Base-by-base conservation (phyloP, 2,113 vertebrate species). In the Cryptoleucopteryx plumbea region DNA sequence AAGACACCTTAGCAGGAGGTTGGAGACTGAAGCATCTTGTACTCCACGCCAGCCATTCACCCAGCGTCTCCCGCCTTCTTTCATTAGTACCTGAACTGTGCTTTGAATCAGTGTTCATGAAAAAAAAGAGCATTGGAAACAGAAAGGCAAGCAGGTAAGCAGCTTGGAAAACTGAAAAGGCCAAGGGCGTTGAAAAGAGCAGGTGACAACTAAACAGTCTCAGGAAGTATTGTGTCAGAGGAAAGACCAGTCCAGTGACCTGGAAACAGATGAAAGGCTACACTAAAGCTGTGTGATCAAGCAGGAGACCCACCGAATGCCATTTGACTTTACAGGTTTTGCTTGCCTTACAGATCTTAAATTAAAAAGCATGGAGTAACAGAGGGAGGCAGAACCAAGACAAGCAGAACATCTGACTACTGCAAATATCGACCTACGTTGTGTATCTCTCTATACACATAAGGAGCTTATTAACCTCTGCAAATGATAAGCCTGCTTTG, bases 1-100 rank as follows among this genome's bases (percentile, higher is more conserved):
- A 84, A 53, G 43, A 43, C 26, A 48, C 13, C 27, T 36, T 43
- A 61, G 34, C 14, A 31, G 50, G 27, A 89, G 58, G 6, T 2
- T 70, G 45, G 22, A 66, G 19, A 53, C 0, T 40, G 16, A 82
- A 61, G 52, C 19, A 32, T 14, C 50, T 27, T 29, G 22, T 50
- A 62, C n/a, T 78, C 81, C 59, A 25, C 19, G 10, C 31, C 43
- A 77, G 62, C 8, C n/a, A 26, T 48, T 55, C 40, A 59, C 31
- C 10, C 19, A 34, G n/a, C 3, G 11, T n/a, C n/a, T 26, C n/a
- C 16, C 0, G 0, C 8, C 36, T 67, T 55, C 52, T 66, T 50
- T 82, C 36, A 6, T 40, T 61, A 72, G 27, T 22, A 82, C 15
- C n/a, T 61, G 31, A 86, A 48, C 31, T 38, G 11, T 2, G 2